Base-by-base conservation (phyloP, 2,888 invertebrate genomes). In the Ichneumoninae sp. region DNA sequence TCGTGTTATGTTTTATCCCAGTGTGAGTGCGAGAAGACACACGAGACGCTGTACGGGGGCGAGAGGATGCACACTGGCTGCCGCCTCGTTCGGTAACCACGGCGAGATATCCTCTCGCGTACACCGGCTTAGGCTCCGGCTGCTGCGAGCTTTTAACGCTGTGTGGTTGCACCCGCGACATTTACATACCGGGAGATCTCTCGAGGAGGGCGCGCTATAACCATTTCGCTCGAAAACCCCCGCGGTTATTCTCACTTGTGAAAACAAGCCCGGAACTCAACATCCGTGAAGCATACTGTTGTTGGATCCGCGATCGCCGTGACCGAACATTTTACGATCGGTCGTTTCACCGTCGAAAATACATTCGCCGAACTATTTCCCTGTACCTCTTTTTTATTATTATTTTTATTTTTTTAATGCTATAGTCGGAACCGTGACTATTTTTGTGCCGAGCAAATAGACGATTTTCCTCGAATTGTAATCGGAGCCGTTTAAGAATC, bases 181-280 rank as follows among this genome's bases (percentile, higher is more conserved):
- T 92, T 92, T 90, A 91, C 91, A 92, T 91, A 75, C 75, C 71
- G 90, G 84, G 80, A 85, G 80, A 85, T 87, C 82, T 82, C 81
- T 86, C 80, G 81, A 75, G 69, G 81, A 72, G 75, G 19, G 52
- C 52, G 52, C 69, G 79, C 50, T 79, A 86, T 79, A 80, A 68
- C 54, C 82, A 77, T 75, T 80, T 70, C 77, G 77, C 54, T 71
- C n/a, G 76, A 36, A 36, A 88, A 87, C 89, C 91, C 92, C 91
- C 92, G 77, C 89, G 91, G 90, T 88, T 92, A 91, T 91, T 89
- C 89, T 44, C 69, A 87, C 89, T 86, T 86, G 88, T 87, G 86
- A 88, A 88, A 89, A 85, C 88, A 86, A 87, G 82, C 82, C 78
- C 82, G 57, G 76, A 82, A 78, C 79, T 36, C 87, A 88, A 71